A percentile compares a stretch with the other conserved stretches of the same genome.
Conservation (phyloP, 2,888 invertebrate genomes). For the Athetis lepigone region DNA sequence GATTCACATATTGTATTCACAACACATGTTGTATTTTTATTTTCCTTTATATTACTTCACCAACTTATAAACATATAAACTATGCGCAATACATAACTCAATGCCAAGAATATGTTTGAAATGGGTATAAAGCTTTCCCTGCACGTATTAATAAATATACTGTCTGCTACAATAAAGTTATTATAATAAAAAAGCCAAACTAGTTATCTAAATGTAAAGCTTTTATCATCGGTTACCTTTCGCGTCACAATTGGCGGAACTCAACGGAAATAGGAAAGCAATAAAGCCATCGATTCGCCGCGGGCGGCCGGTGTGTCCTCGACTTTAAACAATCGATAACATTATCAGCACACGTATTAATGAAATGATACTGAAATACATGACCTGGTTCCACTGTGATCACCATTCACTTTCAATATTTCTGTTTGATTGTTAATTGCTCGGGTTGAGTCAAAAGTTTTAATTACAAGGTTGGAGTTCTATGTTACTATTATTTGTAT, state of each 20-base stretch:
- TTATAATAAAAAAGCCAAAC: neutral
- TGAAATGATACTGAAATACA: constrained; percentile 46
- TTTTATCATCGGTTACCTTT: neutral
- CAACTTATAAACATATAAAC: too few species aligned
- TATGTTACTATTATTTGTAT: too few species aligned
- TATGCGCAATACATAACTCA: too few species aligned
- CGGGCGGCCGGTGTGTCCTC: constrained; percentile 48
- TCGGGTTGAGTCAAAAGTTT: neutral
- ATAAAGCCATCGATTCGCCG: constrained; percentile 48
- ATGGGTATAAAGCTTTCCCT: too few species aligned
- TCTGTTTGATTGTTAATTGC: constrained; percentile 14
- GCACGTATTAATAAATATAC: too few species aligned
- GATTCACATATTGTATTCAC: too few species aligned
- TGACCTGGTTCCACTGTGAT: constrained; percentile 16
- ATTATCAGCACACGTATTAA: constrained; percentile 47
- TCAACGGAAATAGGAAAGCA: constrained; percentile 36
- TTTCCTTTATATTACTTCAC: too few species aligned
- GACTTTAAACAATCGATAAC: constrained; percentile 63
- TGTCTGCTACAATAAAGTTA: neutral
- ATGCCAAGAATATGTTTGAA: too few species aligned
- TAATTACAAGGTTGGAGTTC: neutral
- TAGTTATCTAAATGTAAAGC: constrained; percentile 6
- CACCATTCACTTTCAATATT: constrained; percentile 9
- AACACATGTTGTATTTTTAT: too few species aligned
- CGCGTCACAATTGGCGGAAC: constrained; percentile 32